phyloP scores from a whole-genome alignment of 2,113 vertebrate species.

The Jaculus jaculus region DNA sequence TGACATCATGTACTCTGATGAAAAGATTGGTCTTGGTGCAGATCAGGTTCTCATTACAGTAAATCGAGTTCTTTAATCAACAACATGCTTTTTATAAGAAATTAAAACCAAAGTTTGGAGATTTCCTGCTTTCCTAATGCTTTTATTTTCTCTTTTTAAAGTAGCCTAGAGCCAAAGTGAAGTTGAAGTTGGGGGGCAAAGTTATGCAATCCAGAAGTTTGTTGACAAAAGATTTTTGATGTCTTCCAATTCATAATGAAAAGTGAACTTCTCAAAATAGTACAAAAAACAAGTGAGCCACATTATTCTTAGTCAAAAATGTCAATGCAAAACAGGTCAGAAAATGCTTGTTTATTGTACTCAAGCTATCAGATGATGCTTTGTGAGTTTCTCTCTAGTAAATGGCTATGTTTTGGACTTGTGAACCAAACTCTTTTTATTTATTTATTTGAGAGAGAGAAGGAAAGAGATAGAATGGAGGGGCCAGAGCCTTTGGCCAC shows the following conservation, averaged over 20 bases:
- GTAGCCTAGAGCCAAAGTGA: slow-evolving; percentile 65
- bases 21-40: slow-evolving; percentile 19
- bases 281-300: slow-evolving; percentile 56
- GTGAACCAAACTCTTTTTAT: neutral
- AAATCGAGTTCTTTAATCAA: slow-evolving; percentile 6
- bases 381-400: slow-evolving; percentile 24
- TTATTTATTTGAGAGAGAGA: no score
- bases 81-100: slow-evolving; percentile 68
- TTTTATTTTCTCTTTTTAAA: slow-evolving; percentile 47
- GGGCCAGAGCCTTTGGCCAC: no score
- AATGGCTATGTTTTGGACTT: slow-evolving; percentile 29
- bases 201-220: slow-evolving; percentile 68
- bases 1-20: slow-evolving; percentile 35
- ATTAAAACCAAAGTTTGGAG: slow-evolving; percentile 56
- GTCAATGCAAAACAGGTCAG: slow-evolving; percentile 57
- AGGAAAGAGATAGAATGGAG: no score
- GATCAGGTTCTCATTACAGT: slow-evolving; percentile 36
- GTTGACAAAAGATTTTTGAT: slow-evolving; percentile 68
- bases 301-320: slow-evolving; percentile 50
- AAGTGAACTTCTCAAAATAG: slow-evolving; percentile 58
- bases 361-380: slow-evolving; percentile 12
- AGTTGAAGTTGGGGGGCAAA: neutral
- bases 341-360: slow-evolving; percentile 35
- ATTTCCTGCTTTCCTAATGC: slow-evolving; percentile 44
- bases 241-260: slow-evolving; percentile 67